Percentiles rank a stretch among this genome's conserved stretches.
Conservation (phyloP, 2,888 invertebrate species). For the Tiphia femorata region DNA sequence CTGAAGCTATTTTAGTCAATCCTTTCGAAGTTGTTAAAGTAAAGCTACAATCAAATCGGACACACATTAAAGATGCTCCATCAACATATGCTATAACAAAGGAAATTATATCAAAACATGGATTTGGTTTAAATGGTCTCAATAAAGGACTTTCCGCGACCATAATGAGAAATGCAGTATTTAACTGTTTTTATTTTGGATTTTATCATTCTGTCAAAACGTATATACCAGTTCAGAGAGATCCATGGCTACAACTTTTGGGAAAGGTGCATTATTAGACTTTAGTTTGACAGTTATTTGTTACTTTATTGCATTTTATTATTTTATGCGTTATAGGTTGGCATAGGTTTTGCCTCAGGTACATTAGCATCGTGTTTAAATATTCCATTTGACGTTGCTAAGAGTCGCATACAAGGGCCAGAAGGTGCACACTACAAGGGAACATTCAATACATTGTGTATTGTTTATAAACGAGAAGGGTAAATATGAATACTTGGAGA, state of each 20-base stretch:
- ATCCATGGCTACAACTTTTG: constrained; percentile 78
- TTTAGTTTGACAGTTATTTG: neutral
- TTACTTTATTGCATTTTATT: neutral
- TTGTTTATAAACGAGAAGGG: constrained; percentile 92
- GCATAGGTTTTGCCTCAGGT: constrained; percentile 89
- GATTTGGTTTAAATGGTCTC: constrained; percentile 84
- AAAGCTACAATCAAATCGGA: constrained; percentile 82
- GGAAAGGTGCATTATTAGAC: constrained; percentile 74
- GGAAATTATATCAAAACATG: constrained; percentile 81
- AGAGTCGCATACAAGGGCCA: constrained; percentile 94
- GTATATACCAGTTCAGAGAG: constrained; percentile 77
- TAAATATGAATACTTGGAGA: constrained; percentile 65
- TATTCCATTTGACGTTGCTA: constrained; percentile 97
- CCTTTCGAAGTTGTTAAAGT: constrained; percentile 98
- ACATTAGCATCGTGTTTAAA: constrained; percentile 88
- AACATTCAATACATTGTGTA: constrained; percentile 79
- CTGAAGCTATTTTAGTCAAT: constrained; percentile 93
- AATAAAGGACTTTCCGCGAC: constrained; percentile 93
- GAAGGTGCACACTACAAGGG: constrained; percentile 86
- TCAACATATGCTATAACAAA: constrained; percentile 86
- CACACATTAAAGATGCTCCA: constrained; percentile 75
- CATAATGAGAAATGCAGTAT: constrained; percentile 88
- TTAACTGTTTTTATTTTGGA: constrained; percentile 95
- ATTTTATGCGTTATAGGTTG: constrained; percentile 62
- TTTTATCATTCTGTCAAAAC: constrained; percentile 94